Percentiles rank a stretch among this genome's conserved stretches.
Conservation (phyloP, 2,113 vertebrate genomes). For the Zootoca vivipara region DNA sequence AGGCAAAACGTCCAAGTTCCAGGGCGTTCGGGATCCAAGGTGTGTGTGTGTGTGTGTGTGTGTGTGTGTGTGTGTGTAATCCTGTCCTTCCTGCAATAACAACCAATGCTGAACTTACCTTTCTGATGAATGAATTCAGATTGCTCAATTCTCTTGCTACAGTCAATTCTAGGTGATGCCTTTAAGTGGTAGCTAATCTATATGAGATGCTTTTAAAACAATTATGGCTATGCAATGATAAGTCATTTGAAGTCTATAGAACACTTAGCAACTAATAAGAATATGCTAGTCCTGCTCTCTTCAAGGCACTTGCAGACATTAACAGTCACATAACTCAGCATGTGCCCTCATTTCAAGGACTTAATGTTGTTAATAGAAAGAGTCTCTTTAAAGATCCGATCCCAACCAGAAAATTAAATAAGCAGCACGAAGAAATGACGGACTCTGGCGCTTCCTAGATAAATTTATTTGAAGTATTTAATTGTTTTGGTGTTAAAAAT, state of each 20-base stretch:
- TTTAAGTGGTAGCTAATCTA: not conserved
- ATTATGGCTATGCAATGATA: not conserved
- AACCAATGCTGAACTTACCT: not conserved
- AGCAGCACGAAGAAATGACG: constrained; percentile 2
- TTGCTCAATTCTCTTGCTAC: not conserved
- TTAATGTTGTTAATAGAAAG: not conserved
- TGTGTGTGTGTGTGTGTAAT: too few species aligned
- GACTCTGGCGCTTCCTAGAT: constrained; percentile 3
- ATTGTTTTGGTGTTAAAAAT: not conserved
- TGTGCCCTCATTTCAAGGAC: constrained; percentile 39
- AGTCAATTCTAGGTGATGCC: not conserved
- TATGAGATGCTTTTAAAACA: not conserved
- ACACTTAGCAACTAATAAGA: not conserved
- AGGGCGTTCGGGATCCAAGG: too few species aligned
- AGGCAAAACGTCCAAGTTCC: too few species aligned
- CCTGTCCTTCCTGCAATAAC: not conserved
- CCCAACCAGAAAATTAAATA: constrained; percentile 37
- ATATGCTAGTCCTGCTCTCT: constrained; percentile 20
- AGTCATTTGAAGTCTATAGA: not conserved
- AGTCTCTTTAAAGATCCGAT: constrained; percentile 39
- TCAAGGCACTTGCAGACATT: constrained; percentile 37
- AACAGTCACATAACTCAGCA: constrained; percentile 39
- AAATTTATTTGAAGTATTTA: not conserved
- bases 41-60: too few species aligned
- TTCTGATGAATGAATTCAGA: not conserved